Percentiles rank a stretch among this genome's conserved stretches.
Evolutionary conservation across 92 coral and sea anemone genomes (phyloP).

Genomic region (Phenganax subtilis): DNA sequence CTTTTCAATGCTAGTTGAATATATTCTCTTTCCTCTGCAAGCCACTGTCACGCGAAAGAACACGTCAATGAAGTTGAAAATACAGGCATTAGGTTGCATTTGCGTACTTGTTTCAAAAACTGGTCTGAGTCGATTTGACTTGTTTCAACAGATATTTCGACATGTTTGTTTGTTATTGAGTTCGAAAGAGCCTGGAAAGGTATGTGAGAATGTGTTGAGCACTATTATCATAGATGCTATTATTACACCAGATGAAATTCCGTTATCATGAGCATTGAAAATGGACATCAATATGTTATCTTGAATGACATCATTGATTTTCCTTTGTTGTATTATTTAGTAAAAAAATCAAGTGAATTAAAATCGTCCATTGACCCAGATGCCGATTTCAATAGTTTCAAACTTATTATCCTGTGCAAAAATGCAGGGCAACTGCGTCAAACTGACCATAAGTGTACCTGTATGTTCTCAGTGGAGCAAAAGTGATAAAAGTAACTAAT

Average conservation of each 20-base stretch:
- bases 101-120: constrained; percentile 54
- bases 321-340: too few species aligned
- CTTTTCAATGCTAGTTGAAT: constrained; percentile 60
- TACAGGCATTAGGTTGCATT: constrained; percentile 63
- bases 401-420: too few species aligned
- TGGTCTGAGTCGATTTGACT: constrained; percentile 47
- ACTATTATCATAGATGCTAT: background rate
- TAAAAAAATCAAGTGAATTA: too few species aligned
- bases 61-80: constrained; percentile 63
- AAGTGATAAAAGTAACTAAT: too few species aligned
- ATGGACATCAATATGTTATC: too few species aligned
- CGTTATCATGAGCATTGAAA: background rate
- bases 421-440: too few species aligned
- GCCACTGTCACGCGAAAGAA: constrained; percentile 55
- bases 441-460: too few species aligned
- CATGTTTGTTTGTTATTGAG: constrained; percentile 66
- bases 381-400: too few species aligned
- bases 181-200: constrained; percentile 61
- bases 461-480: too few species aligned
- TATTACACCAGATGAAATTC: background rate
- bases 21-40: constrained; percentile 77
- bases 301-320: too few species aligned
- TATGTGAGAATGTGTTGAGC: constrained; percentile 10
- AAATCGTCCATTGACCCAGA: too few species aligned
- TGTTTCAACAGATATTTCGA: constrained; percentile 69